These are phyloP conservation scores for Manduca sexta DNA, from an alignment of 1,140 invertebrate genomes.

Conservation along the genomic window DNA sequence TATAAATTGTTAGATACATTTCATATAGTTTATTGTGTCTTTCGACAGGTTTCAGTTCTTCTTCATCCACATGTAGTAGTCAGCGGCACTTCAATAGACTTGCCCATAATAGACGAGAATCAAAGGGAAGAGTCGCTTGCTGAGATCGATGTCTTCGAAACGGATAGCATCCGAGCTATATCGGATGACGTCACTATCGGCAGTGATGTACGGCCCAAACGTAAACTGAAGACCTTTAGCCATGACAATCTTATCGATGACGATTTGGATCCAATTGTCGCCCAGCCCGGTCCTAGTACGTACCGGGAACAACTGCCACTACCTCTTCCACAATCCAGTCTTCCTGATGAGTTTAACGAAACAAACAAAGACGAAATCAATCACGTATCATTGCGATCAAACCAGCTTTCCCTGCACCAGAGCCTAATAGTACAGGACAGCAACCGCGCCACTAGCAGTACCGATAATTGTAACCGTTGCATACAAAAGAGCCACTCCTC, in stretches of 20 bases:
- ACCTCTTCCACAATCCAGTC: not conserved
- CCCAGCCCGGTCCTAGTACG: slow-evolving; percentile 30
- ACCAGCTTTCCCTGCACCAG: slow-evolving; percentile 27
- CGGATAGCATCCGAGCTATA: not conserved
- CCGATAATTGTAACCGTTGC: slow-evolving; percentile 18
- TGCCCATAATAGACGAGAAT: slow-evolving; percentile 44
- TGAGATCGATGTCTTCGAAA: slow-evolving; percentile 12
- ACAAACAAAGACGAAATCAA: slow-evolving; percentile 8
- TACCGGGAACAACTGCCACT: slow-evolving; percentile 9
- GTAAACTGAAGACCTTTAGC: slow-evolving; percentile 37
- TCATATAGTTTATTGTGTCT: not conserved
- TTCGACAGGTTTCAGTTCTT: slow-evolving; percentile 43
- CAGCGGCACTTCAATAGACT: slow-evolving; percentile 40
- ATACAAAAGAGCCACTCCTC: slow-evolving; percentile 50
- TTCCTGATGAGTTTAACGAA: slow-evolving; percentile 21
- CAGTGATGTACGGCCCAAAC: slow-evolving; percentile 10
- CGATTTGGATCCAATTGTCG: slow-evolving; percentile 13
- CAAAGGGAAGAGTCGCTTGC: slow-evolving; percentile 33
- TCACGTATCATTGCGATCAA: not conserved
- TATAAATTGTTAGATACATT: not conserved
- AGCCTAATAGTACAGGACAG: slow-evolving; percentile 31
- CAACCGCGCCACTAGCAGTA: slow-evolving; percentile 16
- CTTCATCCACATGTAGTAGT: slow-evolving; percentile 44
- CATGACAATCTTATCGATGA: slow-evolving; percentile 36
- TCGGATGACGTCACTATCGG: not conserved